Base-by-base conservation (phyloP, 2,113 vertebrate genomes). In the Lagopus leucura region DNA sequence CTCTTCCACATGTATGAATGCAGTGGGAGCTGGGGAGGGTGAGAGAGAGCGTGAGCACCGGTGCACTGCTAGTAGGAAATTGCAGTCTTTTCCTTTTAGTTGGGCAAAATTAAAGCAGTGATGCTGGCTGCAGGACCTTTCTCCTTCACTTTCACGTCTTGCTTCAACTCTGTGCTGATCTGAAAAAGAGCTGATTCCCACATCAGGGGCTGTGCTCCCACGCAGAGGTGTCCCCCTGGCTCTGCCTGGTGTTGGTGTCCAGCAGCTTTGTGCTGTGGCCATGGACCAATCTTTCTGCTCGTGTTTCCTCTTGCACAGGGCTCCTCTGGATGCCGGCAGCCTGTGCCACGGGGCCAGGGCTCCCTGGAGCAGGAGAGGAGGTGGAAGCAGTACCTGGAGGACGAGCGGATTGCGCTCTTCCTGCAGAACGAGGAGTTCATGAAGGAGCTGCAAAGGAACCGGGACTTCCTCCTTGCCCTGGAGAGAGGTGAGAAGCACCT, bases 391-490 rank as follows among this genome's bases (percentile, higher is more conserved):
- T 99, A 99, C 95, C 97, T 99, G 94, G 98, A 99, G 55, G 99
- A 99, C 0, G 99, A 99, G 96, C 98, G 99, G 42, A 99, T 99
- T 1, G 99, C 99, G 0, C 98, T 99, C 22, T 99, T 99, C 94
- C 97, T 99, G 93, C 99, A 99, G 96, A 99, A 99, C 0, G 99
- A 99, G 54, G 99, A 99, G 97, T 99, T 99, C 93, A 99, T 99
- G 99, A 99, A 97, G 94, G 99, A 99, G 95, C 98, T 99, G 76
- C 99, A 99, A 95, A 98, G 99, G 64, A 99, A 99, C 96, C 96
- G 98, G 3, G 99, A 99, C 86, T 99, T 99, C 96, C 98, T 99
- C 28, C 97, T 99, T 0, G 99, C 99, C n/a, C 97, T 99, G 79
- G 99, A 99, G 97, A 98, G 98, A 98, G 99, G 99, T 99, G 95